Evolutionary conservation across 2,797 vertebrate genomes (phyloP).

Genomic region (Neostethus bicornis): DNA sequence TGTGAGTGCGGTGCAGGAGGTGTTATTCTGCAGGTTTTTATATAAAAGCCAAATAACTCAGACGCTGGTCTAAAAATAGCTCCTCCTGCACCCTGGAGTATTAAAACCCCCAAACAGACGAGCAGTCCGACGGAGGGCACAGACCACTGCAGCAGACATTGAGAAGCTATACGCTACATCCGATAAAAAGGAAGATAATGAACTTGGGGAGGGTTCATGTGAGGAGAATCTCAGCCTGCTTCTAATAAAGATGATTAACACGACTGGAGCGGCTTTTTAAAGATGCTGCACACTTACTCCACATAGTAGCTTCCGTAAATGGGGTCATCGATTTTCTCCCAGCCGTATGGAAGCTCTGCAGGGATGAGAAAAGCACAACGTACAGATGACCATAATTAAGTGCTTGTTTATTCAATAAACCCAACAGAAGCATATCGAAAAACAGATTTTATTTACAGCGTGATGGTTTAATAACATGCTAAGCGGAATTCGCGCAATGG

Average conservation of each 20-base stretch:
- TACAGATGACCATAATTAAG: slow-evolving; percentile 75
- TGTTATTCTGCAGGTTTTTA: slow-evolving; percentile 40
- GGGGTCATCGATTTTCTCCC: slow-evolving; percentile 99
- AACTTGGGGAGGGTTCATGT: slow-evolving; percentile 28
- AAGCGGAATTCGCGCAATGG: slow-evolving; percentile 9
- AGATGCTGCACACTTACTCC: slow-evolving; percentile 90
- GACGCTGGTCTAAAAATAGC: slow-evolving; percentile 63
- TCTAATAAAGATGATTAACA: slow-evolving; percentile 65
- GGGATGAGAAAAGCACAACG: background rate
- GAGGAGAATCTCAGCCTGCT: slow-evolving; percentile 25
- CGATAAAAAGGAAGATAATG: background rate
- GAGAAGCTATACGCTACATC: no score
- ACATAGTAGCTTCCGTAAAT: slow-evolving; percentile 99
- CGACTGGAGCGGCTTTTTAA: slow-evolving; percentile 67
- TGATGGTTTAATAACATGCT: slow-evolving; percentile 5
- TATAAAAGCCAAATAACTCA: slow-evolving; percentile 36
- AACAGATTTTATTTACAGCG: slow-evolving; percentile 16
- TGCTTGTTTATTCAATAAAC: slow-evolving; percentile 39
- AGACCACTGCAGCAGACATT: slow-evolving; percentile 24
- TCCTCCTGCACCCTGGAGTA: slow-evolving; percentile 18
- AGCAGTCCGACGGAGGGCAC: slow-evolving; percentile 28
- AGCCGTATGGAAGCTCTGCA: slow-evolving; percentile 98
- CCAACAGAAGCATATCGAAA: slow-evolving; percentile 34
- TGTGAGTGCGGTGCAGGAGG: background rate
- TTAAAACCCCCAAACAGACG: slow-evolving; percentile 38